phyloP scores from a whole-genome alignment of 2,113 vertebrate genomes.

The Herpetotheres cachinnans region DNA sequence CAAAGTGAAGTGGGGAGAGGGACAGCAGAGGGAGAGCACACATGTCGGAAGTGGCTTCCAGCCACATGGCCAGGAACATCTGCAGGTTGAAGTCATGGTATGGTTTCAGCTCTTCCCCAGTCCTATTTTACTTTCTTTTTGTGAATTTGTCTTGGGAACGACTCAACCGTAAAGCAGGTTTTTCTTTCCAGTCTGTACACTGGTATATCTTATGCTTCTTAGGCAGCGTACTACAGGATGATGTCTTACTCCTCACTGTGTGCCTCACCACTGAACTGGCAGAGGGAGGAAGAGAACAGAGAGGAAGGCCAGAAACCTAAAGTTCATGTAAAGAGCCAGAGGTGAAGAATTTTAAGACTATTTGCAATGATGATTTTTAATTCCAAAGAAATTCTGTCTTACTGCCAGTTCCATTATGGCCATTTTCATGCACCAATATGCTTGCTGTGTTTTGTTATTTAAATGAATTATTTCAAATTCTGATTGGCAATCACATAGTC shows the following conservation, averaged over 20 bases:
- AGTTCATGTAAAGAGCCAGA: not conserved
- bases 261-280: not conserved
- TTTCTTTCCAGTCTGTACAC: not conserved
- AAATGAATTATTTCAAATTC: not conserved
- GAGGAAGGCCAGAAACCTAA: not conserved
- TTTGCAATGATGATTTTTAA: not conserved
- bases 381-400: not conserved
- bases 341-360: not conserved
- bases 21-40: not conserved
- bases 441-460: not conserved
- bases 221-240: not conserved
- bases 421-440: not conserved
- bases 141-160: not conserved
- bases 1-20: not conserved
- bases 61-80: not conserved
- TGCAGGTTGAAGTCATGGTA: not conserved
- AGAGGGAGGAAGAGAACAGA: not conserved
- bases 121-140: not conserved
- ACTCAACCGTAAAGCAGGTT: not conserved
- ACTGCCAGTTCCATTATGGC: not conserved
- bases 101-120: not conserved
- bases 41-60: not conserved
- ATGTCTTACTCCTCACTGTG: not conserved
- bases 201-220: not conserved
- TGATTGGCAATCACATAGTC: not conserved